Evolutionary conservation across 2,113 vertebrate species (phyloP), one percentile per base, ranked within the genome.

Genomic region (Ammodytes marinus): DNA sequence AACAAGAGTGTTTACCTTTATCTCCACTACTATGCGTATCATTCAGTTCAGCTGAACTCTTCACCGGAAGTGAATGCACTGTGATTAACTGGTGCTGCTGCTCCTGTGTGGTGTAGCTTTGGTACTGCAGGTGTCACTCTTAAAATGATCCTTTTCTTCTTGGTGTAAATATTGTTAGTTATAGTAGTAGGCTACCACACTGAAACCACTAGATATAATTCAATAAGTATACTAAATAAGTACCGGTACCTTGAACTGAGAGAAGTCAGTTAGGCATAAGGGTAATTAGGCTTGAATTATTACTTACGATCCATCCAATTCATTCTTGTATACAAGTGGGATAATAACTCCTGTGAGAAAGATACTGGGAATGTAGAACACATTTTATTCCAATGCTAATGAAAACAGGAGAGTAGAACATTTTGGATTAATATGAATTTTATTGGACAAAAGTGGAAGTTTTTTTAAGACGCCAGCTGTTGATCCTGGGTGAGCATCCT

Each of bases 31-130:
- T 76, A 80, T 27, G 27, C 27, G 27, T 72, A 77, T 77, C 86
- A 89, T 84, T 27, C 82, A 80, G 57, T 14, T 14, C 15, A 39
- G 8, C 19, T 72, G 79, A 75, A 86, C 66, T 59, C 19, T 69
- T 70, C 46, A 59, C 88, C 88, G 92, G 91, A 94, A 92, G 86
- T 90, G 88, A 86, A 93, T 67, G 76, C 11, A 13, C 12, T 0
- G 27, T 5, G 52, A 0, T 19, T 17, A 37, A n/a, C 46, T 14
- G 35, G 7, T 27, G 68, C 43, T 89, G 53, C 89, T 84, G 90
- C 89, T 76, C 0, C 68, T 57, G 0, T 7, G 87, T 77, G 93
- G 85, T 47, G 39, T n/a, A 84, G 17, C 12, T n/a, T 35, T 64
- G 65, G 43, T 52, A 88, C 70, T 91, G 40, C 88, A 87, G 5